Evolutionary conservation across 2,888 invertebrate species (phyloP), one percentile per base, ranked within the genome.

Genomic region (Caradrina kadenii): DNA sequence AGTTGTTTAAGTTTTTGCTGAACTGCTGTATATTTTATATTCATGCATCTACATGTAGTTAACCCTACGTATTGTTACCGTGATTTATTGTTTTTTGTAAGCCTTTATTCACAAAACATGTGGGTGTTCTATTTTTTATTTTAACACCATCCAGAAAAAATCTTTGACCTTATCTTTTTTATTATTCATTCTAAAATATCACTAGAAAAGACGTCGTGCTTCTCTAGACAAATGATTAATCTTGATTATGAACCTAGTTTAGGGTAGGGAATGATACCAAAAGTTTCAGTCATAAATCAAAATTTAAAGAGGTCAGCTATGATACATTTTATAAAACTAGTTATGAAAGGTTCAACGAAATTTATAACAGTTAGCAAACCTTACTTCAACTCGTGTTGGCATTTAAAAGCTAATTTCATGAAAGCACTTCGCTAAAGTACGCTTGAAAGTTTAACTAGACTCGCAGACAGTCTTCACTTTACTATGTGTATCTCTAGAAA

Each of bases 381-480:
- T 1, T 31, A 67, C 11, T 59, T 49, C 19, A n/a, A 35, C 48
- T 50, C 15, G 26, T 21, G 15, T 63, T 55, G 0, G n/a, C n/a
- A 45, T 58, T 49, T 58, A 35, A 17, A 53, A 35, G 49, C 52
- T 62, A 35, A 76, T 61, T 56, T 58, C 0, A 53, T 42, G 26
- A 45, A 49, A 35, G 6, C 15, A 35, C 53, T 63, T 35, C 17
- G 42, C 13, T 55, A 21, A 50, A 69, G 35, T 21, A 31, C 48
- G 42, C 26, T 62, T 22, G 39, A 62, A 73, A 76, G 19, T 62
- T 73, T 59, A 19, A 19, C 22, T 15, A 19, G 22, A 54, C 15
- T 35, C 48, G 42, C 19, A 45, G 15, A 39, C 49, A 42, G 42
- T 19, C 13, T 42, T 31, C 31, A 15, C 22, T 22, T 53, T 35